Conservation (phyloP, 2,888 invertebrate genomes). For the Epinotia bilunana region DNA sequence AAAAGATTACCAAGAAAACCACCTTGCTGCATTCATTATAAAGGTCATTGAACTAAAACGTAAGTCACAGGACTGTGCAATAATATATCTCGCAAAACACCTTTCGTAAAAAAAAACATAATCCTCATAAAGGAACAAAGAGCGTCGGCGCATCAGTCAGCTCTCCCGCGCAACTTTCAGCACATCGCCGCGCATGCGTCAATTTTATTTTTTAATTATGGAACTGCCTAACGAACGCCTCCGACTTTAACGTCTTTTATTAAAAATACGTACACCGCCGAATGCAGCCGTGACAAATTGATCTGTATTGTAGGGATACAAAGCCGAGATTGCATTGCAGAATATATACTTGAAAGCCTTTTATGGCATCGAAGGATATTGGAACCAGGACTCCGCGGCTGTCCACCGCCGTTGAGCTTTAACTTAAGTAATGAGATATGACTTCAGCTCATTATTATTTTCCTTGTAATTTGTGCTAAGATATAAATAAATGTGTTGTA, state of each 20-base stretch:
- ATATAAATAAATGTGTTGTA: conserved; percentile 68
- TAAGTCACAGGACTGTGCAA: conserved; percentile 36
- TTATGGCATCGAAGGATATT: conserved; percentile 57
- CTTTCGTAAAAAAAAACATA: conserved; percentile 42
- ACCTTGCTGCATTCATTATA: conserved; percentile 4
- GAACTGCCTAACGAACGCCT: conserved; percentile 76
- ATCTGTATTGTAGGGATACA: background rate
- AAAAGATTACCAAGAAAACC: background rate
- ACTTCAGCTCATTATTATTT: conserved; percentile 78
- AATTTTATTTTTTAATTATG: conserved; percentile 78
- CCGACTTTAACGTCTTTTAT: conserved; percentile 49
- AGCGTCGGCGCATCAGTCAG: conserved; percentile 59
- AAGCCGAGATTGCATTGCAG: conserved; percentile 21
- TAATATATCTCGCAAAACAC: conserved; percentile 40
- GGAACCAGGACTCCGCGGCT: conserved; percentile 67
- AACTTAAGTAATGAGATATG: conserved; percentile 81
- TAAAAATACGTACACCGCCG: conserved; percentile 42
- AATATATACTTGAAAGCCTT: conserved; percentile 52
- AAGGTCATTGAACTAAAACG: conserved; percentile 26
- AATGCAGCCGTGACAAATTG: background rate
- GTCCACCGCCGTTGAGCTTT: conserved; percentile 73
- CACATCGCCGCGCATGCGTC: conserved; percentile 63
- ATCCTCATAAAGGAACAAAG: conserved; percentile 48
- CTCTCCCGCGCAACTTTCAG: conserved; percentile 65
- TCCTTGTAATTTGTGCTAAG: conserved; percentile 71